Conservation (phyloP, 2,888 invertebrate genomes). For the Teinopalpus imperialis region DNA sequence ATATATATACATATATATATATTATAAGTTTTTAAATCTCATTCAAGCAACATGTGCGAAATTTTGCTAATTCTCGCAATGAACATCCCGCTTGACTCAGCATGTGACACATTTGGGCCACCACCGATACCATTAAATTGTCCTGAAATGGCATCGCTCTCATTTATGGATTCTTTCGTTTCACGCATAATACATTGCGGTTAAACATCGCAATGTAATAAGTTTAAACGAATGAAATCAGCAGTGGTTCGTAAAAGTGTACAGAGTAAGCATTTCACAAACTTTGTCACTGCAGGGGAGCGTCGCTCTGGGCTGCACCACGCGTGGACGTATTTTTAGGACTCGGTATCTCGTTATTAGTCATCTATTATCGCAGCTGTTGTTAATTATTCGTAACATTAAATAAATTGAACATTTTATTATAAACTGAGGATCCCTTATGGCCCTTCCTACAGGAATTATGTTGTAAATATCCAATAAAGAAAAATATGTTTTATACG, state of each 20-base stretch:
- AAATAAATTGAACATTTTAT: conserved; percentile 22
- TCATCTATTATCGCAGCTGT: conserved; percentile 48
- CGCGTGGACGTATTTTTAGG: conserved; percentile 66
- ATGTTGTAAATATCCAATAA: conserved; percentile 1
- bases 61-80: conserved; percentile 40
- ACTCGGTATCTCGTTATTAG: conserved; percentile 54
- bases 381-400: conserved; percentile 29
- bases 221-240: neutral
- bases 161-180: neutral
- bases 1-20: no score
- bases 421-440: conserved; percentile 16
- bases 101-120: conserved; percentile 67
- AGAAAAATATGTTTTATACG: conserved; percentile 1
- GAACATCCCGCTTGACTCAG: conserved; percentile 57
- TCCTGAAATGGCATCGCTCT: conserved; percentile 30
- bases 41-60: conserved; percentile 25
- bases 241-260: conserved; percentile 17
- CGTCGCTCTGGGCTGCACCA: conserved; percentile 46
- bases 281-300: conserved; percentile 46
- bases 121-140: conserved; percentile 43
- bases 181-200: conserved; percentile 27
- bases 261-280: conserved; percentile 8
- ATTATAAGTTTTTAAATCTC: conserved; percentile 1
- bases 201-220: neutral
- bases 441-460: neutral